Base-by-base conservation (phyloP, 2,113 vertebrate species). In the Caranx ignobilis region DNA sequence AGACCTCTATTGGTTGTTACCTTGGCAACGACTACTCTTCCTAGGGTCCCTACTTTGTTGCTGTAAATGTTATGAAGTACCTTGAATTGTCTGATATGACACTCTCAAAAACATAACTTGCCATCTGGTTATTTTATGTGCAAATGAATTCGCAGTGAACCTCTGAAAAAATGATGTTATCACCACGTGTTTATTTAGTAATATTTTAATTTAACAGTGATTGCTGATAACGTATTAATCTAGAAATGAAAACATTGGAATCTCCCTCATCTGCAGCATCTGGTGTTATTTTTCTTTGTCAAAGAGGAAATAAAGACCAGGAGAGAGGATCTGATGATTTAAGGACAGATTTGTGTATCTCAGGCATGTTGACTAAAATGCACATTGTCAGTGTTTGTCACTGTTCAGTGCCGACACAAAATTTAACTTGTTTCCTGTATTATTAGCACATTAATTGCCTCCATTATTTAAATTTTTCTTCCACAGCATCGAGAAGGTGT, bases 401-500 rank as follows among this genome's bases (percentile, higher is more conserved):
- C 63, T 34, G 10, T 26, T 64, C 63, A 12, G 4, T n/a, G 32
- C 8, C 2, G 21, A 34, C 7, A 34, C 16, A 52, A 34, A 71
- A 15, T 15, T n/a, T 1, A 5, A 21, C 11, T 3, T n/a, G 4
- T 35, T 18, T 31, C 32, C 7, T 48, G 41, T 37, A 7, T 26
- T 11, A 2, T 19, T 19, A 3, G 41, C 21, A 8, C 48, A 26
- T 72, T 32, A 68, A 83, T 16, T 21, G 13, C 32, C 61, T 74
- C 10, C 0, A 0, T 16, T 56, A 11, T 5, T 59, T 43, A 7
- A 0, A 63, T 78, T 71, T 34, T 0, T 85, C 61, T 87, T 85
- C 1, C 93, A 99, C 93, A 99, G 98, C 94, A 99, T 99, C 0
- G 98, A 99, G 93, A 99, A 99, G 93, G 97, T 99, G 81, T 97